A percentile compares a stretch with the other conserved stretches of the same genome.
phyloP scores from a whole-genome alignment of 1,140 invertebrate genomes.

The Scaptodrosophila lebanonensis region DNA sequence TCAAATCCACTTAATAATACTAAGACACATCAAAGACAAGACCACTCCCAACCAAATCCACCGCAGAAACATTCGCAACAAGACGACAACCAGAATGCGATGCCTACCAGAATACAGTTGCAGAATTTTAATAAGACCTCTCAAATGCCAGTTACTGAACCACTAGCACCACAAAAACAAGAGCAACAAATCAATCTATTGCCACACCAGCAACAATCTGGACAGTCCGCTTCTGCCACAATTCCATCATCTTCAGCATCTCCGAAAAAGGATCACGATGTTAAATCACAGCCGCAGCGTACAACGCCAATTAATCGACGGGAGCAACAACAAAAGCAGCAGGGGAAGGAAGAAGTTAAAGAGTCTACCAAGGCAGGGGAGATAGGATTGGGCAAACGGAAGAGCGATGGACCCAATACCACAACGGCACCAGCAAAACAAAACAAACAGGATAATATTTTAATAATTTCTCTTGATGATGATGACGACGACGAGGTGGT shows the following conservation, averaged over 20 bases:
- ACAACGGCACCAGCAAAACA: slow-evolving; percentile 28
- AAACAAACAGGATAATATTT: slow-evolving; percentile 30
- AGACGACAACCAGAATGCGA: background rate
- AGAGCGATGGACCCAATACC: background rate
- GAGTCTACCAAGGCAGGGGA: background rate
- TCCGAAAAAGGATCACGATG: background rate
- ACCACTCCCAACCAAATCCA: background rate
- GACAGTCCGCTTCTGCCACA: too few relatives aligned
- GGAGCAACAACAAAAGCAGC: background rate
- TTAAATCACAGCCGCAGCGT: too few relatives aligned
- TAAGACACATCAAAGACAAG: too few relatives aligned
- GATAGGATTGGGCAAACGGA: slow-evolving; percentile 33
- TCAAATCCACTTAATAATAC: too few relatives aligned
- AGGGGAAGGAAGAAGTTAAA: background rate
- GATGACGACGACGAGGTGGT: slow-evolving; percentile 41
- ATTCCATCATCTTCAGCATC: too few relatives aligned
- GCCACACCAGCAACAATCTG: too few relatives aligned
- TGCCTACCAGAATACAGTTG: background rate
- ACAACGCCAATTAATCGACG: background rate
- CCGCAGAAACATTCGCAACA: background rate
- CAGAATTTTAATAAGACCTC: too few relatives aligned
- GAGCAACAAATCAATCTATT: too few relatives aligned
- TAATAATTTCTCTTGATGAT: slow-evolving; percentile 54
- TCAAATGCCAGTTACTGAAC: too few relatives aligned
- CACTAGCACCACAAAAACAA: too few relatives aligned